A percentile compares a stretch with the other conserved stretches of the same genome.
phyloP scores from a whole-genome alignment of 1,140 invertebrate genomes.

The Whitmania pigra region DNA sequence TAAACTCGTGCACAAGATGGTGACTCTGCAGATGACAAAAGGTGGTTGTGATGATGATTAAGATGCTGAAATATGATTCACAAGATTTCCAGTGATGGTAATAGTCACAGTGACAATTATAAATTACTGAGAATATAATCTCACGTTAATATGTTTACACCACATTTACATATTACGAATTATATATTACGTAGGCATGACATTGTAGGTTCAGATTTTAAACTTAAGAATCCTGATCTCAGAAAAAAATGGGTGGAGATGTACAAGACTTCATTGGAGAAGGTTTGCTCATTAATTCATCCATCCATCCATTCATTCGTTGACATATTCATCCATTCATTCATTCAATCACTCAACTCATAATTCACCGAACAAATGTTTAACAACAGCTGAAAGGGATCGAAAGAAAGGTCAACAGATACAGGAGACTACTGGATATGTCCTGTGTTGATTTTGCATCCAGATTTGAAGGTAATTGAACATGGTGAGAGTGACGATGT shows the following conservation, averaged over 20 bases:
- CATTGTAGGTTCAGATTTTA: too few species aligned
- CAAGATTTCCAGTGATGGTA: neutral
- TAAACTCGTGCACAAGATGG: neutral
- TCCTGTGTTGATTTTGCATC: neutral
- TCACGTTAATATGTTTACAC: too few species aligned
- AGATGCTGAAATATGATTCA: constrained; percentile 2
- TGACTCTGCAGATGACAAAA: neutral
- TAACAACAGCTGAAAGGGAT: neutral
- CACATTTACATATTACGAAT: too few species aligned
- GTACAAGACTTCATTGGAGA: neutral
- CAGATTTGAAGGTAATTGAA: constrained; percentile 4
- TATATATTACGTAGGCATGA: too few species aligned
- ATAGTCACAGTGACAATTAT: neutral
- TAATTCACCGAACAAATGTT: neutral
- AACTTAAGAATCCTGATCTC: too few species aligned
- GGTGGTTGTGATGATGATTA: neutral
- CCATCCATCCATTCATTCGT: neutral
- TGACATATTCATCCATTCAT: neutral
- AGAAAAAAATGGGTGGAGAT: neutral
- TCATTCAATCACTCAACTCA: neutral
- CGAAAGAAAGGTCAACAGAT: neutral
- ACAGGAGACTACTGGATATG: neutral
- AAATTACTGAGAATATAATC: too few species aligned
- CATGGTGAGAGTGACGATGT: neutral
- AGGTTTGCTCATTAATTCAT: neutral